Conservation (phyloP, 2,113 vertebrate genomes). For the Pipra filicauda region DNA sequence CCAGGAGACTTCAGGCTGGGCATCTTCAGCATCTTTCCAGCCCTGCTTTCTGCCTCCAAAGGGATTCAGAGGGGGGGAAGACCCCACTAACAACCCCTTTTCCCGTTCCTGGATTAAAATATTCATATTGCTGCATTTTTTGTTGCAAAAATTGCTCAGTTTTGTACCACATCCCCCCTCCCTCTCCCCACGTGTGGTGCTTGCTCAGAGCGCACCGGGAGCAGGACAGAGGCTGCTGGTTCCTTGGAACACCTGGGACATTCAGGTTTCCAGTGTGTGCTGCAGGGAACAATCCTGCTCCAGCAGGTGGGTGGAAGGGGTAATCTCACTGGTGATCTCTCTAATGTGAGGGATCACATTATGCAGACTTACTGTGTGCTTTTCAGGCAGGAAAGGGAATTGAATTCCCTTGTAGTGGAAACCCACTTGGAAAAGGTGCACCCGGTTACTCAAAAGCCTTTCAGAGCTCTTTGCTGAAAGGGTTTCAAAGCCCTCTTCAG, state of each 20-base stretch:
- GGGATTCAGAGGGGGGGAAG: accelerated
- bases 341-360: background rate
- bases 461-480: background rate
- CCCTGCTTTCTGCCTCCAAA: background rate
- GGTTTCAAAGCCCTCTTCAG: background rate
- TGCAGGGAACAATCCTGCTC: background rate
- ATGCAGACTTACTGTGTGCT: background rate
- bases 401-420: background rate
- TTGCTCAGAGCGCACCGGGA: background rate
- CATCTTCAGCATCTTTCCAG: background rate
- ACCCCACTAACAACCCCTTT: background rate
- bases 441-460: background rate
- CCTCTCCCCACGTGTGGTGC: background rate
- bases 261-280: background rate
- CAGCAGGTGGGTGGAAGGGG: background rate
- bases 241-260: background rate
- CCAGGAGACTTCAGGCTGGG: background rate
- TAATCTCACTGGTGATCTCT: background rate
- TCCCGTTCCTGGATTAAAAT: background rate
- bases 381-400: background rate
- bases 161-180: background rate
- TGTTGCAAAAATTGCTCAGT: background rate
- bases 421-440: background rate
- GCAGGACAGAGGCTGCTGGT: background rate
- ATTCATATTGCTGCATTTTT: background rate